These are phyloP conservation scores for Epizoanthus rinbou DNA, from an alignment of 92 coral and sea anemone genomes.

Conservation along the genomic window DNA sequence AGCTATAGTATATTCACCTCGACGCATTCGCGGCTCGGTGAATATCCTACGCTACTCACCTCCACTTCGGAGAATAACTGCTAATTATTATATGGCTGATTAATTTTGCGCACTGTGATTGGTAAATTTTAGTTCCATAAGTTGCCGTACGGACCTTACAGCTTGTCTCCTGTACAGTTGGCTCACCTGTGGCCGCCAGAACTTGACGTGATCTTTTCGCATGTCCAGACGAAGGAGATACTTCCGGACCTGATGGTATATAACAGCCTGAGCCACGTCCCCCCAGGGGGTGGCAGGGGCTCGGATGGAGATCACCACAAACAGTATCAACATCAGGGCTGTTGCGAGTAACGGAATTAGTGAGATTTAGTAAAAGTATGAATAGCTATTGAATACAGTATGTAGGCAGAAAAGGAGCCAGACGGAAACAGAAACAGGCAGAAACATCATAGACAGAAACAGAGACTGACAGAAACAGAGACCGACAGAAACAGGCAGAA, in stretches of 20 bases:
- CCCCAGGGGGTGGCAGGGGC: conserved; percentile 99
- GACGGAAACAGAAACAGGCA: too few species aligned
- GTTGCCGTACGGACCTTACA: not conserved
- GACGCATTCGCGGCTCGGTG: too few species aligned
- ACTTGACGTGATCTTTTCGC: conserved; percentile 89
- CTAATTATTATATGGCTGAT: too few species aligned
- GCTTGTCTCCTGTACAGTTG: not conserved
- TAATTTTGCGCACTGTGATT: too few species aligned
- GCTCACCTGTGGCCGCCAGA: conserved; percentile 97
- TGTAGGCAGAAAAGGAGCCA: not conserved
- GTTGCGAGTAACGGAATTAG: not conserved
- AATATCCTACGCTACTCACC: too few species aligned
- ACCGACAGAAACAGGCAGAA: not conserved
- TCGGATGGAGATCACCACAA: conserved; percentile 92
- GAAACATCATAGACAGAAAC: too few species aligned
- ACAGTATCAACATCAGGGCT: conserved; percentile 90
- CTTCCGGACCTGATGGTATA: conserved; percentile 98
- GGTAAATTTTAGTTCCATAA: too few species aligned
- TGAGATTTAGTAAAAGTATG: not conserved
- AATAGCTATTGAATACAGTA: not conserved
- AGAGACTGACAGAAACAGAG: too few species aligned
- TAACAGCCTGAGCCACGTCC: conserved; percentile 96
- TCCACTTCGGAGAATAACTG: too few species aligned
- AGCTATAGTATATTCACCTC: too few species aligned
- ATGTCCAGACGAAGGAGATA: conserved; percentile 93